Evolutionary conservation across 2,888 invertebrate genomes (phyloP).

Genomic region (Cremastobaeus sp.): DNA sequence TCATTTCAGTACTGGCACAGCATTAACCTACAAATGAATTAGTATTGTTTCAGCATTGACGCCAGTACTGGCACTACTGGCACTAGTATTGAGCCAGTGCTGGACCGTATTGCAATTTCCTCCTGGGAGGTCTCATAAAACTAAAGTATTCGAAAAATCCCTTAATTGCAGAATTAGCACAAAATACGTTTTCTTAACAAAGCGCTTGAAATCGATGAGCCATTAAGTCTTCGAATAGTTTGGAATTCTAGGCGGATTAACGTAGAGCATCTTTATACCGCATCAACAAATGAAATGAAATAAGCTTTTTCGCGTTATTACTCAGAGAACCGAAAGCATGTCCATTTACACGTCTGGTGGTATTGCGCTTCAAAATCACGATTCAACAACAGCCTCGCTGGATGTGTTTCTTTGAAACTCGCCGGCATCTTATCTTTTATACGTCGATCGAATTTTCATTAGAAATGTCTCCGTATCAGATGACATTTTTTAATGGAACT

Average conservation of each 20-base stretch:
- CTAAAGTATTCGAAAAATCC: too few relatives aligned
- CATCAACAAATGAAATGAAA: conserved; percentile 33
- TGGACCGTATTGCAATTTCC: too few relatives aligned
- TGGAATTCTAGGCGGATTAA: conserved; percentile 33
- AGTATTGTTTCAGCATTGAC: too few relatives aligned
- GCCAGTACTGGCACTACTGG: too few relatives aligned
- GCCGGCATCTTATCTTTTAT: conserved; percentile 32
- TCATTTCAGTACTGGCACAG: too few relatives aligned
- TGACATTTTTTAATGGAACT: conserved; percentile 36
- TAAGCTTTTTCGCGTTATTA: conserved; percentile 41
- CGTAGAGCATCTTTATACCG: conserved; percentile 26
- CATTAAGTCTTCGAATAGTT: conserved; percentile 23
- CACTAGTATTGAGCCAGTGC: too few relatives aligned
- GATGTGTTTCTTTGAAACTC: conserved; percentile 33
- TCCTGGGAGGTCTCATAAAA: too few relatives aligned
- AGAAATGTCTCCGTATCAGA: conserved; percentile 36
- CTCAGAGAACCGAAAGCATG: conserved; percentile 41
- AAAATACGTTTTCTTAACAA: conserved; percentile 12
- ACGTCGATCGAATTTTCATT: conserved; percentile 44
- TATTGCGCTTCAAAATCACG: conserved; percentile 33
- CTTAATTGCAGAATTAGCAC: neutral
- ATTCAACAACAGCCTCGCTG: conserved; percentile 10
- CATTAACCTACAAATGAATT: too few relatives aligned
- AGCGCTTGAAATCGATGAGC: conserved; percentile 16
- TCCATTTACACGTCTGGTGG: conserved; percentile 43